Evolutionary conservation across 37 sponge, comb jelly and placozoan species (phyloP).

Genomic region (Agelas oroides): DNA sequence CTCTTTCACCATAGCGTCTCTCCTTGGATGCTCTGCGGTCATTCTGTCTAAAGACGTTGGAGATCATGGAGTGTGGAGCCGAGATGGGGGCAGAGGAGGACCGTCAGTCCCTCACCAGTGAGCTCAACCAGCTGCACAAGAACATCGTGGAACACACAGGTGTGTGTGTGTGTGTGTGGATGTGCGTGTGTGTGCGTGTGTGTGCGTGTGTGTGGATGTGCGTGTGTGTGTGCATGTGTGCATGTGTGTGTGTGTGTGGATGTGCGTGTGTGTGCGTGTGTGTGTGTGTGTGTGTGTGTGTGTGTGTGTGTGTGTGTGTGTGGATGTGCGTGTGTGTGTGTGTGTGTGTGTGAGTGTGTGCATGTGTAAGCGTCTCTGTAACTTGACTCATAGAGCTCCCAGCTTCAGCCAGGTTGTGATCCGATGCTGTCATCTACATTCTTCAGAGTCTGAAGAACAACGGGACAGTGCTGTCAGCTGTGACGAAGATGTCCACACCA

Average conservation of each 20-base stretch:
- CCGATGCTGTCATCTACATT: background rate
- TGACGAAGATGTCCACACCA: background rate
- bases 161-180: slow-evolving; percentile 16
- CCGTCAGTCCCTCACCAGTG: background rate
- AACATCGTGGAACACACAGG: slow-evolving; percentile 40
- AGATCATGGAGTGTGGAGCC: slow-evolving; percentile 39
- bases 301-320: too few relatives aligned
- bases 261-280: background rate
- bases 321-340: too few relatives aligned
- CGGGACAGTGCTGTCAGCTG: slow-evolving; percentile 70
- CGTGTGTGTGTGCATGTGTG: slow-evolving; percentile 24
- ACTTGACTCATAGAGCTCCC: too few relatives aligned
- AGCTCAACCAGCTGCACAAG: slow-evolving; percentile 24
- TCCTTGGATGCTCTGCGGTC: slow-evolving; percentile 30
- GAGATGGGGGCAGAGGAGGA: background rate
- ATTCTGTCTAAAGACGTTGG: slow-evolving; percentile 22
- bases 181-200: too few relatives aligned
- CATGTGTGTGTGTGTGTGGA: background rate
- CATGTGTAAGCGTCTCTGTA: too few relatives aligned
- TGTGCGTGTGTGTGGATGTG: slow-evolving; percentile 4
- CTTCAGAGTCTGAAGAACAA: slow-evolving; percentile 45
- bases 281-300: too few relatives aligned
- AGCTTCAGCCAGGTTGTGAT: too few relatives aligned
- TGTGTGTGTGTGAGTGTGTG: too few relatives aligned
- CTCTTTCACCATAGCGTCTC: slow-evolving; percentile 22